Evolutionary conservation across 2,888 invertebrate species (phyloP), one percentile per base, ranked within the genome.

Genomic region (Penaeus monodon): DNA sequence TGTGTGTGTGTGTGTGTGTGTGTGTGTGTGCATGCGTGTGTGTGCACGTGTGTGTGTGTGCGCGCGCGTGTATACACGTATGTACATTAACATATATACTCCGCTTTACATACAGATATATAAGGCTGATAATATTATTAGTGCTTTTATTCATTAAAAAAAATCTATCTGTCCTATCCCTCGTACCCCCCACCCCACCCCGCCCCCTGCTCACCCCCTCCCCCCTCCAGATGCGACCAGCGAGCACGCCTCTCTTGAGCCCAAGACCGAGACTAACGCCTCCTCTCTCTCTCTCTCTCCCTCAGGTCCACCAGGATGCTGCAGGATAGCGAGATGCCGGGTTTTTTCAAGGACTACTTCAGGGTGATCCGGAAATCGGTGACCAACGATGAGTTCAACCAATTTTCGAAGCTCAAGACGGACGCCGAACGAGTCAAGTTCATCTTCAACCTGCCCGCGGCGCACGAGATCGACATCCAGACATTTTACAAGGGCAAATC

Each of bases 341-440:
- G 90, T 24, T 91, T 94, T 92, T 95, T 95, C 92, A 94, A 94
- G 92, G 94, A 94, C 89, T 94, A 95, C 92, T 95, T 95, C 92
- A 93, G 94, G 91, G 93, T 93, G 66, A 92, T 95, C 84, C 94
- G 94, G 91, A 93, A 93, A 91, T 92, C 93, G 70, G 91, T 94
- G 90, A 92, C 93, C 90, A 94, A 94, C 89, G 93, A 94, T 81
- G 94, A 94, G 86, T 94, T 94, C 89, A 94, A 95, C 91, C 94
- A 94, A 91, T 95, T 96, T 91, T 93, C 94, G 68, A 93, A 94
- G 91, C 93, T 95, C 90, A 94, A 94, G 91, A 93, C 93, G 86
- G 95, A 96, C 92, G 93, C 94, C 85, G 94, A 95, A 88, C 94
- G 96, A 87, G 94, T 96, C 86, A 93, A 93, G 87, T 95, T 94